Evolutionary conservation across 2,888 invertebrate species (phyloP).

Genomic region (Micropterix aruncella): DNA sequence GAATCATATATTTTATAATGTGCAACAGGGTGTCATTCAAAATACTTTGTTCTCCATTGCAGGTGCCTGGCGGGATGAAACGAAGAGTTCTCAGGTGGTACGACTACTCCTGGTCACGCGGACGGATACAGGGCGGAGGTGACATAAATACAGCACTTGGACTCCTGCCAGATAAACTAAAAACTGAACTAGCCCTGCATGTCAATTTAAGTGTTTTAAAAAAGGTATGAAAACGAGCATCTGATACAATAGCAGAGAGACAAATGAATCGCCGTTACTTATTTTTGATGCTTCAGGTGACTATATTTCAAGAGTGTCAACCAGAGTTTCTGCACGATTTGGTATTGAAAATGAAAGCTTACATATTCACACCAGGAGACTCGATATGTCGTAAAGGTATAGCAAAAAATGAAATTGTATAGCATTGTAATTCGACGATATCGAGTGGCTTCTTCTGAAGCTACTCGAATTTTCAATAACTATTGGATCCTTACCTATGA

Average conservation of each 20-base stretch:
- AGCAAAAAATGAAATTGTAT: neutral
- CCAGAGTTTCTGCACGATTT: slow-evolving; percentile 95
- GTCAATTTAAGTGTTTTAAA: slow-evolving; percentile 90
- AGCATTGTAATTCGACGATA: neutral
- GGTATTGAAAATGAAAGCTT: slow-evolving; percentile 95
- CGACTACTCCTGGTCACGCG: slow-evolving; percentile 95
- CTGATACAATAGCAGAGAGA: too few species aligned
- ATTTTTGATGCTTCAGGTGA: slow-evolving; percentile 80
- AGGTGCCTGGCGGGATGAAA: slow-evolving; percentile 91
- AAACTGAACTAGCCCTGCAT: slow-evolving; percentile 91
- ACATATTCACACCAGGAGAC: slow-evolving; percentile 95
- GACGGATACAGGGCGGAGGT: slow-evolving; percentile 88
- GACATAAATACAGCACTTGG: slow-evolving; percentile 93
- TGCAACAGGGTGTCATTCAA: too few species aligned
- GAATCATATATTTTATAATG: too few species aligned
- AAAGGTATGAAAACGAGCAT: too few species aligned
- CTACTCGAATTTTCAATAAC: too few species aligned
- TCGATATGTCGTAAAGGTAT: slow-evolving; percentile 86
- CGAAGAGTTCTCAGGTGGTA: slow-evolving; percentile 93
- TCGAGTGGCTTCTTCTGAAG: too few species aligned
- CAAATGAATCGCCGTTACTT: too few species aligned
- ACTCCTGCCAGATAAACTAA: slow-evolving; percentile 86
- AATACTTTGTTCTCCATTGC: too few species aligned
- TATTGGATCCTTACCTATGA: too few species aligned
- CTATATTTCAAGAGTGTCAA: slow-evolving; percentile 93